Conservation (phyloP, 1,140 invertebrate genomes). For the Papilio polyxenes region DNA sequence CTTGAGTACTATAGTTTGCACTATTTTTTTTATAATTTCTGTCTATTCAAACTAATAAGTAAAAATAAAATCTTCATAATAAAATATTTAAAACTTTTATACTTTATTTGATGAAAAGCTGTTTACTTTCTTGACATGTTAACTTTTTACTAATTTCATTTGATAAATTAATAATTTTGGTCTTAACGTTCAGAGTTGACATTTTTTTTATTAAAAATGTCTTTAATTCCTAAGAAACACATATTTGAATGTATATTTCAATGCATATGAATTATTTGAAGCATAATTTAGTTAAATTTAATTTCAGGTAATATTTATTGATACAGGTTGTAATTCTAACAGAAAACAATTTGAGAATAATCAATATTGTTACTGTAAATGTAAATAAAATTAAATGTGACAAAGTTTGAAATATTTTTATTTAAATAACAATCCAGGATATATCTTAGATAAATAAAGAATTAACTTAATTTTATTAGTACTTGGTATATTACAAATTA, state of each 20-base stretch:
- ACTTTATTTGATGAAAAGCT: not conserved
- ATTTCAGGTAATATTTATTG: not conserved
- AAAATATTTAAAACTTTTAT: not conserved
- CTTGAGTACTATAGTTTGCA: not conserved
- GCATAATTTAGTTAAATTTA: not conserved
- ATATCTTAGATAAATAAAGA: not conserved
- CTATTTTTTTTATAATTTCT: not conserved
- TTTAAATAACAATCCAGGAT: not conserved
- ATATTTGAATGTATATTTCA: not conserved
- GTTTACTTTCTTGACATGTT: not conserved
- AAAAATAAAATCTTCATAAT: not conserved
- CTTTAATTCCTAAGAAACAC: not conserved
- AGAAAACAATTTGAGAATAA: not conserved
- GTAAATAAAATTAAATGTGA: not conserved
- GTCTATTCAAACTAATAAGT: not conserved
- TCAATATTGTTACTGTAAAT: not conserved
- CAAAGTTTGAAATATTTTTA: not conserved
- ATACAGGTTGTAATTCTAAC: not conserved
- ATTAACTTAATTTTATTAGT: not conserved
- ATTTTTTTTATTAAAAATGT: not conserved
- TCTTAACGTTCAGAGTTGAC: not conserved
- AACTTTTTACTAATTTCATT: not conserved
- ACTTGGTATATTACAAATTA: too few species aligned
- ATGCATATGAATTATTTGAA: constrained; percentile 4
- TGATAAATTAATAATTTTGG: not conserved